Base-by-base conservation (phyloP, 2,888 invertebrate genomes). In the Protophormia terraenovae region DNA sequence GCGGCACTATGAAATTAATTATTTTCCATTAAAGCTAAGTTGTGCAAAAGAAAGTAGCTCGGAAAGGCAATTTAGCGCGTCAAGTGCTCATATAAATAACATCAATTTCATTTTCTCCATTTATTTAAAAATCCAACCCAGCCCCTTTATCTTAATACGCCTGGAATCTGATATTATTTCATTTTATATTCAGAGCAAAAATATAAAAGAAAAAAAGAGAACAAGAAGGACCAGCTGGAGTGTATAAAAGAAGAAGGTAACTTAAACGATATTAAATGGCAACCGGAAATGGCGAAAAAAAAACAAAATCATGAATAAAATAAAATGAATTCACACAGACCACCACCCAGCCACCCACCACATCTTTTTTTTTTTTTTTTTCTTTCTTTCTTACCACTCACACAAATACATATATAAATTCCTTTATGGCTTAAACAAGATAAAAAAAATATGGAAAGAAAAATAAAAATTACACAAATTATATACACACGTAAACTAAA, bases 31-130 rank as follows among this genome's bases (percentile, higher is more conserved):
- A 92, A 90, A 91, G 90, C 91, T 91, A 91, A 92, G 92, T 92
- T 91, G 90, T 64, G 64, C 81, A 90, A 90, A 90, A 91, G 91
- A 92, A 92, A 92, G 91, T 88, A 89, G 90, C 89, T 91, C 90
- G 89, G 89, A 90, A 91, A 92, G 91, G 92, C 93, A 92, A 92
- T 92, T 92, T 92, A 91, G 91, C 90, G 92, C 92, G 92, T 92
- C 92, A 92, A 92, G 92, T 92, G 92, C 91, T 92, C 92, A 91
- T 92, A 92, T 92, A 92, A 92, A 92, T 92, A 92, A 92, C 92
- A 92, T 91, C 90, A 91, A 91, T 91, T 92, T 91, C 90, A 89
- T 89, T 89, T 85, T 85, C 82, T 82, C 66, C 85, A 85, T 85
- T 85, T 76, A 85, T 85, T 82, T 82, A 75, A 82, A 45, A n/a